Percentiles rank a stretch among this genome's conserved stretches.
Evolutionary conservation across 2,888 invertebrate genomes (phyloP).

Genomic region (Dynastes maya): DNA sequence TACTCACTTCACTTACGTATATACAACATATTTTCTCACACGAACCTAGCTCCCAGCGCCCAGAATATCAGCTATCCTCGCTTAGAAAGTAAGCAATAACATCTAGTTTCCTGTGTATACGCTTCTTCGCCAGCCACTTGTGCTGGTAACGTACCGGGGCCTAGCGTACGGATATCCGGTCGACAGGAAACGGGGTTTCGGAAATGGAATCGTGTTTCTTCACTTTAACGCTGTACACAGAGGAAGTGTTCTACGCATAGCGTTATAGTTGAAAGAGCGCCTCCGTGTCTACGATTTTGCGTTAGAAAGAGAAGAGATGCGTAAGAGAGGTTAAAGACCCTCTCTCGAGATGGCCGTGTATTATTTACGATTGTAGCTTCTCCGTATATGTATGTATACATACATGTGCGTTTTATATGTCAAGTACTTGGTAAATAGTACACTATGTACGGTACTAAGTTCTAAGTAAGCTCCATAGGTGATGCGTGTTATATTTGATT

Average conservation of each 20-base stretch:
- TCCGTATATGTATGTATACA: neutral
- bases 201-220: slow-evolving; percentile 36
- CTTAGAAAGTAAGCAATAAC: too few relatives aligned
- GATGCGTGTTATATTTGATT: slow-evolving; percentile 35
- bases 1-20: too few relatives aligned
- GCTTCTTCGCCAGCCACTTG: too few relatives aligned
- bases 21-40: too few relatives aligned
- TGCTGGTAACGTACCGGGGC: too few relatives aligned
- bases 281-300: neutral
- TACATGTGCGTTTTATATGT: slow-evolving; percentile 36
- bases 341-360: slow-evolving; percentile 32
- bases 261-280: neutral
- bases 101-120: too few relatives aligned
- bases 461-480: neutral
- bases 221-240: slow-evolving; percentile 25
- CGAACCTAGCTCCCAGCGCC: too few relatives aligned
- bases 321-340: slow-evolving; percentile 40
- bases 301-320: slow-evolving; percentile 16
- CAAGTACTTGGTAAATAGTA: slow-evolving; percentile 48
- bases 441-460: neutral
- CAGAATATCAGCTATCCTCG: too few relatives aligned
- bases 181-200: slow-evolving; percentile 49
- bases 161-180: slow-evolving; percentile 48
- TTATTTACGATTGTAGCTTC: slow-evolving; percentile 33
- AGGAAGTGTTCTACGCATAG: slow-evolving; percentile 18